A percentile compares a stretch with the other conserved stretches of the same genome.
phyloP scores from a whole-genome alignment of 2,888 invertebrate genomes.

The Pteria penguin region DNA sequence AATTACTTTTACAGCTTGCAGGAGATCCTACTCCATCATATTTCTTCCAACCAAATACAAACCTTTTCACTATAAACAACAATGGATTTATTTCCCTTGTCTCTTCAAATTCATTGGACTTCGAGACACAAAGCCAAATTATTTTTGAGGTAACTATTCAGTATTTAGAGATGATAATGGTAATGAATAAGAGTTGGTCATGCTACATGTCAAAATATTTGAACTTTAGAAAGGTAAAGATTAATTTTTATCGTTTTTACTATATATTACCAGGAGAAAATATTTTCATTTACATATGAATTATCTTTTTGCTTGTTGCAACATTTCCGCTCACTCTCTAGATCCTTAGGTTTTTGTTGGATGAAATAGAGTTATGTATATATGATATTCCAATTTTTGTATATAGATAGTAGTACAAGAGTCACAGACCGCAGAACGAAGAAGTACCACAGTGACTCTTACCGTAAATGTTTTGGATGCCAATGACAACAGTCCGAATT shows the following conservation, averaged over 20 bases:
- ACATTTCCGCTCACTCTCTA: too few species aligned
- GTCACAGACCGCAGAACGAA: constrained; percentile 45
- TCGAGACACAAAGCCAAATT: constrained; percentile 49
- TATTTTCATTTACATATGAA: too few species aligned
- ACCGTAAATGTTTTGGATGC: constrained; percentile 67
- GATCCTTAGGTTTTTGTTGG: too few species aligned
- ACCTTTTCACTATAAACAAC: constrained; percentile 42
- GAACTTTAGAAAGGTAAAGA: too few species aligned
- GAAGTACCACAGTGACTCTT: constrained; percentile 58
- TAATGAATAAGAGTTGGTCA: too few species aligned
- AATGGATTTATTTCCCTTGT: constrained; percentile 53
- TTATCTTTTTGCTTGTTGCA: too few species aligned
- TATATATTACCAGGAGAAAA: too few species aligned
- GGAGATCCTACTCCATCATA: constrained; percentile 44
- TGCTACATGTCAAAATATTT: too few species aligned
- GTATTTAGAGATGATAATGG: too few species aligned
- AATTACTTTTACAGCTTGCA: constrained; percentile 37
- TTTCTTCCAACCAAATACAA: constrained; percentile 10
- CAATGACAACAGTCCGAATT: constrained; percentile 72
- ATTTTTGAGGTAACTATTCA: constrained; percentile 43
- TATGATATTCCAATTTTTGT: too few species aligned
- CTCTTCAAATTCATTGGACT: constrained; percentile 56
- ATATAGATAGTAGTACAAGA: constrained; percentile 66
- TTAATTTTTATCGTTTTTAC: too few species aligned
- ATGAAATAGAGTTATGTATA: too few species aligned